Evolutionary conservation across 23 tunicate genomes (phyloP).

Genomic region (Trididemnum nubilum): DNA sequence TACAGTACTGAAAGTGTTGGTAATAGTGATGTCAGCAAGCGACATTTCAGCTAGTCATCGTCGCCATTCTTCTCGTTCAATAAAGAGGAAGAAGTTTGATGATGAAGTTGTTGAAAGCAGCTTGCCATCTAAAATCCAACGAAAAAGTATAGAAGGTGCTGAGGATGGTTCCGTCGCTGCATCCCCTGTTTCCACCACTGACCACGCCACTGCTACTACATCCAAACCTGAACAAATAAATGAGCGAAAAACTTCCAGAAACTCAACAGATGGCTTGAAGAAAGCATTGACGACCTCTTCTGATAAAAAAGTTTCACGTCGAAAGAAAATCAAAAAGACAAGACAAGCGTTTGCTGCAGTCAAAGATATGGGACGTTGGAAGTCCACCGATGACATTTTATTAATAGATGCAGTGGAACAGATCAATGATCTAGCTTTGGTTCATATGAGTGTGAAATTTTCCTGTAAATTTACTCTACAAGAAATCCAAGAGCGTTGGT

Average conservation of each 20-base stretch:
- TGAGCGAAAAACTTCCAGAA: background rate
- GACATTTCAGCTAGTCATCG: slow-evolving; percentile 24
- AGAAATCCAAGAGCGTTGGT: slow-evolving; percentile 90
- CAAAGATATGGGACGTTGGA: slow-evolving; percentile 96
- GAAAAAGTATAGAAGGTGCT: slow-evolving; percentile 45
- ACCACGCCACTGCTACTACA: background rate
- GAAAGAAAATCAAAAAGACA: slow-evolving; percentile 69
- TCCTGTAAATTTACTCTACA: slow-evolving; percentile 84
- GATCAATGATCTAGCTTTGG: slow-evolving; percentile 45
- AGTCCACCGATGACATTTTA: slow-evolving; percentile 88
- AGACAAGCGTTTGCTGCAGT: slow-evolving; percentile 88
- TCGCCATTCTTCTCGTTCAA: slow-evolving; percentile 75
- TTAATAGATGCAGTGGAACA: slow-evolving; percentile 78
- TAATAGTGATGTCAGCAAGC: background rate
- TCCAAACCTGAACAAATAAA: background rate
- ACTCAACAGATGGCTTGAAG: background rate
- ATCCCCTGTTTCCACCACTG: background rate
- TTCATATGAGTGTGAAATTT: slow-evolving; percentile 83
- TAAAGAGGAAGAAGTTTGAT: slow-evolving; percentile 71
- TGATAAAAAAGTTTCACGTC: background rate
- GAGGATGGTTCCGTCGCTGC: slow-evolving; percentile 27
- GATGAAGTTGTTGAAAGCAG: slow-evolving; percentile 89
- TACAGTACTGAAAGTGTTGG: too few relatives aligned
- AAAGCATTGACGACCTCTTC: background rate
- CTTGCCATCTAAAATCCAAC: slow-evolving; percentile 40